Percentiles rank a stretch among this genome's conserved stretches.
phyloP scores from a whole-genome alignment of 2,113 vertebrate species.

The Corvus hawaiiensis region DNA sequence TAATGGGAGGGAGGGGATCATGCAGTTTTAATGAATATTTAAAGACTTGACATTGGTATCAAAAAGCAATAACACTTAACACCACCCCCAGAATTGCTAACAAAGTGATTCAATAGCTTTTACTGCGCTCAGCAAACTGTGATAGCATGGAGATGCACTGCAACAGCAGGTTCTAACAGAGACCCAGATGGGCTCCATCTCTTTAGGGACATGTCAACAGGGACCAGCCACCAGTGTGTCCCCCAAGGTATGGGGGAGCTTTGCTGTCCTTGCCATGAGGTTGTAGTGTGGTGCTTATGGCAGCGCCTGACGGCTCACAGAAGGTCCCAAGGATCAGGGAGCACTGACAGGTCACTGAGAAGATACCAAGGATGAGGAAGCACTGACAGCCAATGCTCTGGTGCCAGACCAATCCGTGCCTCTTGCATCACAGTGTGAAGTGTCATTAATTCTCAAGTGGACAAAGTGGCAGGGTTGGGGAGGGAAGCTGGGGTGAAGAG shows the following conservation, averaged over 20 bases:
- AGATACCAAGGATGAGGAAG: not conserved
- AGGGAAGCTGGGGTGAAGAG: not conserved
- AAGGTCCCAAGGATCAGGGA: not conserved
- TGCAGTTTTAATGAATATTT: constrained; percentile 47
- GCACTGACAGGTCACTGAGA: not conserved
- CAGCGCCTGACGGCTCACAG: fast-evolving
- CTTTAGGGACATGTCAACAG: not conserved
- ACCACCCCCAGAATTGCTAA: constrained; percentile 48
- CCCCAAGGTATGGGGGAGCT: not conserved
- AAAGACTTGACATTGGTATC: constrained; percentile 49
- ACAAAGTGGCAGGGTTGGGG: not conserved
- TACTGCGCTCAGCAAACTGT: constrained; percentile 27
- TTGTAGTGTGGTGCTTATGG: not conserved
- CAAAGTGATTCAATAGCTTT: constrained; percentile 44
- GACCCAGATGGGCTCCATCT: fast-evolving
- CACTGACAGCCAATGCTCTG: fast-evolving
- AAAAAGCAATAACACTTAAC: constrained; percentile 50
- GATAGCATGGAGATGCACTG: not conserved
- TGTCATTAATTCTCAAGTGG: not conserved
- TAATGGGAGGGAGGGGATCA: constrained; percentile 8
- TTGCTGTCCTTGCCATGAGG: not conserved
- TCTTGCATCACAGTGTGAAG: not conserved
- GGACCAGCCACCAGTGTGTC: not conserved
- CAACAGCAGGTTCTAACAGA: not conserved
- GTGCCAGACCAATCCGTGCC: not conserved